These are phyloP conservation scores for Masnerella sp. DNA, from an alignment of 2,888 invertebrate species.

Conservation along the genomic window DNA sequence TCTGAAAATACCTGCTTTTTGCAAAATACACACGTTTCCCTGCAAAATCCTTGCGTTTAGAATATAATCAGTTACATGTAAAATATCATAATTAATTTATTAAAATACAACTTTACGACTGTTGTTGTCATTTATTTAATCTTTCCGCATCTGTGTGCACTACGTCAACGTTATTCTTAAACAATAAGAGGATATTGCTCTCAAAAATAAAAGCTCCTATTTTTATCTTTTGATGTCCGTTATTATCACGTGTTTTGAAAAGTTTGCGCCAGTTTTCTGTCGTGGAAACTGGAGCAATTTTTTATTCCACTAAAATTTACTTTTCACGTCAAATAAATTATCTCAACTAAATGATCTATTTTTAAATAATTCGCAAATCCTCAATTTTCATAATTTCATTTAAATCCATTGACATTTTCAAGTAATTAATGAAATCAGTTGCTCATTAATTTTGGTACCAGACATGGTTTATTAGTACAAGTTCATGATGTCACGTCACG, in stretches of 20 bases:
- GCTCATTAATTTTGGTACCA: not conserved
- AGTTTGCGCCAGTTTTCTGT: constrained; percentile 1
- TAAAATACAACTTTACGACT: too few species aligned
- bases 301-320: too few species aligned
- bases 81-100: too few species aligned
- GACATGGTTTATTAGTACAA: constrained; percentile 6
- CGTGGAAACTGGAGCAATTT: too few species aligned
- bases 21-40: too few species aligned
- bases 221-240: constrained; percentile 6
- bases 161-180: constrained; percentile 51
- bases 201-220: constrained; percentile 40
- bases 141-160: constrained; percentile 15
- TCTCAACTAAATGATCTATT: not conserved
- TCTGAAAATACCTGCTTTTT: too few species aligned
- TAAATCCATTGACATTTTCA: too few species aligned
- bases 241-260: constrained; percentile 18
- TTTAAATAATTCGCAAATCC: too few species aligned
- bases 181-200: constrained; percentile 53
- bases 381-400: too few species aligned
- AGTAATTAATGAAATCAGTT: too few species aligned
- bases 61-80: too few species aligned
- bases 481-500: constrained; percentile 18
- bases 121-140: not conserved
- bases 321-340: not conserved
- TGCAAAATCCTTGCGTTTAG: too few species aligned